Evolutionary conservation across 2,113 vertebrate genomes (phyloP).

Genomic region (Rhinolophus ferrumequinum): DNA sequence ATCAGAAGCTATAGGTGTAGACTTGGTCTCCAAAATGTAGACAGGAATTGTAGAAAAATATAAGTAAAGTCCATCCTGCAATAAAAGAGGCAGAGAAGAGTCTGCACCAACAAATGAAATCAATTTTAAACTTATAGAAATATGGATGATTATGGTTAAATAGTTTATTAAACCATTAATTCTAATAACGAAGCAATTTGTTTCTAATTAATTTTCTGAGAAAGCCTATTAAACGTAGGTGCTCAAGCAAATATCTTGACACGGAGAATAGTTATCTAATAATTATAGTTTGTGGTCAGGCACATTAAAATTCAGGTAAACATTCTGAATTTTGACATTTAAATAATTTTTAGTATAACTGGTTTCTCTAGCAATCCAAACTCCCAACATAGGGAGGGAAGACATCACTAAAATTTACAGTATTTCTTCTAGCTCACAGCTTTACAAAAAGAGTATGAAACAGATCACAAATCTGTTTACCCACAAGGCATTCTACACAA

Average conservation of each 20-base stretch:
- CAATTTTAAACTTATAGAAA: not conserved
- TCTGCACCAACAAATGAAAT: not conserved
- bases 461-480: not conserved
- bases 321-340: conserved; percentile 16
- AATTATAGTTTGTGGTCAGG: not conserved
- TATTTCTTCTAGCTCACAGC: not conserved
- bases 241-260: conserved; percentile 24
- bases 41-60: not conserved
- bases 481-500: not conserved
- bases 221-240: not conserved
- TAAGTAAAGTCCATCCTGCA: not conserved
- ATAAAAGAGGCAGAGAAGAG: not conserved
- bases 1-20: not conserved
- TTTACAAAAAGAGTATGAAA: conserved; percentile 22
- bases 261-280: not conserved
- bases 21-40: not conserved
- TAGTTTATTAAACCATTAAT: not conserved
- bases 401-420: not conserved
- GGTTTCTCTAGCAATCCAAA: conserved; percentile 29
- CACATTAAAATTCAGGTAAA: conserved; percentile 42
- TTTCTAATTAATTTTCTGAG: conserved; percentile 36
- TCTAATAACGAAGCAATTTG: not conserved
- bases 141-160: not conserved
- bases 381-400: not conserved
- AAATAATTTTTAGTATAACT: conserved; percentile 11